Evolutionary conservation across 2,888 invertebrate species (phyloP), one percentile per base, ranked within the genome.

Genomic region (Andrena bucephala): DNA sequence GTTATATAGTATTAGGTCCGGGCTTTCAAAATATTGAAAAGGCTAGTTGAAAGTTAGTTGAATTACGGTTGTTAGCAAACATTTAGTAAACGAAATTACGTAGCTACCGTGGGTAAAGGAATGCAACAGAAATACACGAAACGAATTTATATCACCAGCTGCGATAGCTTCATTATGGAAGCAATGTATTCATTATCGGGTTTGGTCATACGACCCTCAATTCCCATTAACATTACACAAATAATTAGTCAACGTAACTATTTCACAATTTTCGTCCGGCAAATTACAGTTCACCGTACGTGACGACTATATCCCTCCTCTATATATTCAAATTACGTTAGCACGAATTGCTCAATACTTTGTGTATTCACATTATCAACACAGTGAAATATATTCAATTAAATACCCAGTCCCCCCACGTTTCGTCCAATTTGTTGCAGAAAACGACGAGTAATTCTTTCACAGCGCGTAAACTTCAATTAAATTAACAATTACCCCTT

Each of bases 131-230:
- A 20, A 20, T 42, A 16, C 13, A 42, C 7, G 42, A 24, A 63
- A 42, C 20, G 13, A 33, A 63, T 63, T 42, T 42, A 16, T 42
- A 42, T 6, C 2, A 20, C 42, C 13, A 7, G 42, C 8, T 63
- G n/a, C 33, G 16, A 24, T 42, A 27, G 24, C 63, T 42, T 63
- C 63, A 24, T 63, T 63, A 36, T 13, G 36, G n/a, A 63, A 36
- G 36, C n/a, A 20, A 63, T 63, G 63, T 8, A 36, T n/a, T 36
- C 33, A 62, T 62, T 62, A 62, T 62, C 33, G 16, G 6, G n/a
- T 33, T 33, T 62, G n/a, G 62, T 62, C 33, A 36, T 62, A 62
- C 8, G 33, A 62, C 20, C 33, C 62, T 62, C 33, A 33, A 33
- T 62, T 62, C 33, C 7, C 29, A 33, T 62, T 33, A 33, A 33